A percentile compares a stretch with the other conserved stretches of the same genome.
Conservation (phyloP, 2,797 vertebrate genomes). For the Luscinia megarhynchos region DNA sequence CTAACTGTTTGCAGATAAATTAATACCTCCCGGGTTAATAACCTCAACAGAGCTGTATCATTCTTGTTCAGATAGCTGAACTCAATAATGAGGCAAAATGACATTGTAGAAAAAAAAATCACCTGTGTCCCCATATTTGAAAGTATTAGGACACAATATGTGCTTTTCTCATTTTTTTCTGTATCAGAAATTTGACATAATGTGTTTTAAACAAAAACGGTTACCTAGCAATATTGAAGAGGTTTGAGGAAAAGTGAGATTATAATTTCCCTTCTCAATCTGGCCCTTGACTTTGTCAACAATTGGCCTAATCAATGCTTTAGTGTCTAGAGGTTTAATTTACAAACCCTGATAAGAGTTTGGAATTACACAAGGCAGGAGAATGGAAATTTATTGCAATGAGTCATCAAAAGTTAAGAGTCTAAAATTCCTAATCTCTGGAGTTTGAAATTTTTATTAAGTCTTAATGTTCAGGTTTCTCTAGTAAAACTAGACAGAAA, state of each 20-base stretch:
- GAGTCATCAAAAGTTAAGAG: neutral
- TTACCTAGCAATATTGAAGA: neutral
- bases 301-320: neutral
- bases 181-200: neutral
- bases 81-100: neutral
- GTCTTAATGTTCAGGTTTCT: neutral
- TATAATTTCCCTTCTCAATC: neutral
- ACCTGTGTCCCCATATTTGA: neutral
- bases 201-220: neutral
- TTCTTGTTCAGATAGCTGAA: neutral
- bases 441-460: neutral
- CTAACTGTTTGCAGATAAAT: neutral
- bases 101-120: neutral
- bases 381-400: neutral
- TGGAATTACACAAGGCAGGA: neutral
- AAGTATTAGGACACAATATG: neutral
- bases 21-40: neutral
- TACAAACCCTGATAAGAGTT: neutral
- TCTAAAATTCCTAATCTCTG: neutral
- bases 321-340: neutral
- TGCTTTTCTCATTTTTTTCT: neutral
- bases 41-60: neutral
- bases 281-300: neutral
- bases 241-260: neutral
- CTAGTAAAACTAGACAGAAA: neutral